Percentiles rank a stretch among this genome's conserved stretches.
Conservation (phyloP, 2,888 invertebrate species). For the Heteropelma amictum region DNA sequence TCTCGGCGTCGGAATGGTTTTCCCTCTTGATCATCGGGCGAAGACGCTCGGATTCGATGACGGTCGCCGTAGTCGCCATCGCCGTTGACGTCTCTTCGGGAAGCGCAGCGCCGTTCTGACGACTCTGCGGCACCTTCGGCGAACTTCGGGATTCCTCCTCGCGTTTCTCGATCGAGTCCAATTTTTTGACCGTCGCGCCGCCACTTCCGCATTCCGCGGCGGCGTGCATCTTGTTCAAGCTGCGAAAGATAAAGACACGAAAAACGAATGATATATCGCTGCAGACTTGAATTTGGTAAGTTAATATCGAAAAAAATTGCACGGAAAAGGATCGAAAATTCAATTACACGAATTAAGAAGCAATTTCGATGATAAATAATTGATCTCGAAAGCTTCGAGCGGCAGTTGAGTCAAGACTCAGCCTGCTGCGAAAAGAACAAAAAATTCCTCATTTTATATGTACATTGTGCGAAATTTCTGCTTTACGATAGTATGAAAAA, state of each 20-base stretch:
- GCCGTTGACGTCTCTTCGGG: conserved; percentile 73
- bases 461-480: not conserved
- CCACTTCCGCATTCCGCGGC: conserved; percentile 80
- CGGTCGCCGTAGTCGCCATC: conserved; percentile 53
- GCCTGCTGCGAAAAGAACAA: no score
- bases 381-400: no score
- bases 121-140: conserved; percentile 73
- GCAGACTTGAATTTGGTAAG: not conserved
- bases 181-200: conserved; percentile 75
- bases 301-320: not conserved
- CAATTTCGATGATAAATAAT: no score
- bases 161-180: conserved; percentile 66
- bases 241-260: conserved; percentile 71
- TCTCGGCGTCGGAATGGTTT: conserved; percentile 54
- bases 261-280: no score
- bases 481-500: not conserved
- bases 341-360: not conserved
- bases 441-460: no score
- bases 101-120: conserved; percentile 74
- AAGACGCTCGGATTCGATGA: conserved; percentile 30
- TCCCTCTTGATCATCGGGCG: conserved; percentile 57
- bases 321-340: not conserved
- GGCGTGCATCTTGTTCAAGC: conserved; percentile 82
- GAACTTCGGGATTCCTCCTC: conserved; percentile 68
- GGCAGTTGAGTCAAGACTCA: no score